Base-by-base conservation (phyloP, 2,888 invertebrate genomes). In the Yponomeuta cagnagella region DNA sequence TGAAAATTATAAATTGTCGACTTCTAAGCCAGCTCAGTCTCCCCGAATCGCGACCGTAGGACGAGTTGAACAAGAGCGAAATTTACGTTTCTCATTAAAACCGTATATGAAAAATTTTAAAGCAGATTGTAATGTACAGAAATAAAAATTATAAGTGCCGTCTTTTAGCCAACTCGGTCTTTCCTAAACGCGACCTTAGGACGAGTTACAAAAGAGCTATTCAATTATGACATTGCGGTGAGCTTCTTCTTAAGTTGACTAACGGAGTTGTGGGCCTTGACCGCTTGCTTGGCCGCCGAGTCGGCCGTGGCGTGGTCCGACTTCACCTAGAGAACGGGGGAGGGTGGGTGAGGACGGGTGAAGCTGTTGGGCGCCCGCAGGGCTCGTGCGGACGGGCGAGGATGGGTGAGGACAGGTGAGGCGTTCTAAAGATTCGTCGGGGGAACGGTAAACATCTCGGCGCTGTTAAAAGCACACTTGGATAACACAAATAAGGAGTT, bases 281-380 rank as follows among this genome's bases (percentile, higher is more conserved):
- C 80, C 6, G 82, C 77, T 72, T 84, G 87, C 79, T 85, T 91
- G 69, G 52, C 70, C 30, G 15, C n/a, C 37, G 81, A 78, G 65
- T 79, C 87, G 82, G 93, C 88, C 82, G 93, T 92, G 33, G 95
- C 95, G 71, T 95, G 77, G 73, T 81, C 79, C 2, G 87, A 84
- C 76, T 87, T 89, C 75, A 87, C 87, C 88, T 88, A 78, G n/a
- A 76, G 75, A 75, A 63, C 78, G 74, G 74, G 74, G 74, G 66
- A 48, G 72, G 70, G 37, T 15, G 5, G 37, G 48, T 33, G 68
- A 58, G 52, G 37, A 63, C 71, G 70, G 43, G 30, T 15, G 52
- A 48, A 63, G 23, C 15, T 1, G 6, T 4, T 12, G 58, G 48
- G 69, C 12, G 52, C 9, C 10, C 10, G 33, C 33, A 33, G 33